Evolutionary conservation across 2,888 invertebrate species (phyloP).

Genomic region (Lissocephala sabroskyi): DNA sequence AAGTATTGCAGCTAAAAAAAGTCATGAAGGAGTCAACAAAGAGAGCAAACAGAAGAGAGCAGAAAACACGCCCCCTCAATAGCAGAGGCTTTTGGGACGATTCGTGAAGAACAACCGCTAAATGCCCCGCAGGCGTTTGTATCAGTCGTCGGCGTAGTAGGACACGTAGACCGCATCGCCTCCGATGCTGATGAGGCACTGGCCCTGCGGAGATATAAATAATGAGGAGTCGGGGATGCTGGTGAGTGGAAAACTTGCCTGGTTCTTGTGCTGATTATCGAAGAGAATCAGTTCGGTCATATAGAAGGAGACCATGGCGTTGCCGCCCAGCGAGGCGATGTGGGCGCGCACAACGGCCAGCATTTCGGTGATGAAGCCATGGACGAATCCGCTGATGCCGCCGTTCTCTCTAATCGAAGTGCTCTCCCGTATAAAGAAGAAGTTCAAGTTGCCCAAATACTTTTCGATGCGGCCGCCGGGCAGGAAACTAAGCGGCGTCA

Average conservation of each 20-base stretch:
- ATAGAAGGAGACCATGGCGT: constrained; percentile 95
- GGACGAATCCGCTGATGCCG: constrained; percentile 94
- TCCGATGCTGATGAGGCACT: constrained; percentile 95
- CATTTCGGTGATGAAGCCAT: constrained; percentile 93
- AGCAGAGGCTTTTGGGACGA: constrained; percentile 67
- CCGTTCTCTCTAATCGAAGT: constrained; percentile 93
- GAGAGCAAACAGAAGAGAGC: constrained; percentile 12
- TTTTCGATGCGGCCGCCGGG: constrained; percentile 85
- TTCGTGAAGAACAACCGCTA: constrained; percentile 68
- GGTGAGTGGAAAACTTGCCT: constrained; percentile 77
- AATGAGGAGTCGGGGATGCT: neutral
- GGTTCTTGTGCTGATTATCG: constrained; percentile 96
- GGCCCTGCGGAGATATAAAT: constrained; percentile 80
- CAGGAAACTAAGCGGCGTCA: constrained; percentile 86
- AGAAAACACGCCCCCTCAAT: constrained; percentile 28
- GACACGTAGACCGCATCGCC: constrained; percentile 93
- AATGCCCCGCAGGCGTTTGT: constrained; percentile 65
- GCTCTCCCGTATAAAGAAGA: constrained; percentile 96
- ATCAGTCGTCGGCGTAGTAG: constrained; percentile 77
- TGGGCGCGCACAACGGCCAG: constrained; percentile 94
- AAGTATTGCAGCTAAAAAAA: constrained; percentile 1
- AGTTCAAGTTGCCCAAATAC: constrained; percentile 91
- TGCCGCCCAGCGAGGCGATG: constrained; percentile 93
- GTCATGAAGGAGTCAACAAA: constrained; percentile 10
- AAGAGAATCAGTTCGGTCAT: constrained; percentile 92